Percentiles rank a stretch among this genome's conserved stretches.
Conservation (phyloP, 2,113 vertebrate genomes). For the Uria lomvia region DNA sequence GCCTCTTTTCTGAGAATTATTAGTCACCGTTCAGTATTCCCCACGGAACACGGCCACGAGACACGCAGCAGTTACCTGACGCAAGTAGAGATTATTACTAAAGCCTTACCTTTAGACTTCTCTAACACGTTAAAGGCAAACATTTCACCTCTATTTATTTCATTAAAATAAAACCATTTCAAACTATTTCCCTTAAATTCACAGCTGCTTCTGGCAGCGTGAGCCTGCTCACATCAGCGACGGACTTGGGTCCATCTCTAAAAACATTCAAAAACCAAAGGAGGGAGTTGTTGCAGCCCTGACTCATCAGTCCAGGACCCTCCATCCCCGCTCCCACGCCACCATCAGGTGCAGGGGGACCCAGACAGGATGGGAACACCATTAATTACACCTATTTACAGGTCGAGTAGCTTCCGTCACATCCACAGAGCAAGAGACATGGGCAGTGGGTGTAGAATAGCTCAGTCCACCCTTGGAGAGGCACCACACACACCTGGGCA, state of each 20-base stretch:
- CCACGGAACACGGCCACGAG: accelerated
- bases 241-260: not conserved
- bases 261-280: accelerated
- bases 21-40: too few species aligned
- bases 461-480: not conserved
- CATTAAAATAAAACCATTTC: not conserved
- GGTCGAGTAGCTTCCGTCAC: not conserved
- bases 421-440: not conserved
- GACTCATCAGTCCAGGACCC: accelerated
- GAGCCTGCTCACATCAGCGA: not conserved
- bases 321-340: accelerated
- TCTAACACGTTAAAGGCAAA: not conserved
- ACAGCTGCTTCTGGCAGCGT: not conserved
- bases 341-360: accelerated
- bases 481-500: accelerated
- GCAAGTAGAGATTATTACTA: not conserved
- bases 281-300: not conserved
- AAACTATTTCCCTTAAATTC: not conserved
- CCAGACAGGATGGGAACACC: accelerated
- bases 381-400: accelerated
- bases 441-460: accelerated
- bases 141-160: not conserved
- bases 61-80: not conserved
- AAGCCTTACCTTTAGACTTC: not conserved
- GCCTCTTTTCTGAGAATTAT: not conserved